Base-by-base conservation (phyloP, 1,140 invertebrate species). In the Branchinecta lynchi region DNA sequence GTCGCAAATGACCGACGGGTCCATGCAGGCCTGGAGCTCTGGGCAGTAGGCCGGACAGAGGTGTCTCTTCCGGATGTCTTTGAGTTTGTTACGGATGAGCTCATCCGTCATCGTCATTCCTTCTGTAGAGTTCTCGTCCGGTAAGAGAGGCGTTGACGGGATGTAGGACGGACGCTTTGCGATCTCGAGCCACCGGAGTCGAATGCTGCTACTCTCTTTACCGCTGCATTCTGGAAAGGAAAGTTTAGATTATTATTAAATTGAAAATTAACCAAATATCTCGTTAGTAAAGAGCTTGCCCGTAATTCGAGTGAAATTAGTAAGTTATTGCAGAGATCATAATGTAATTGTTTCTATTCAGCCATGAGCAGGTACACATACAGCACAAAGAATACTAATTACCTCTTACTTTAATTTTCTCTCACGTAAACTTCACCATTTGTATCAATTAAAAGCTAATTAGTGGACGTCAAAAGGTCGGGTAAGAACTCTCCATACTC, bases 1-100 rank as follows among this genome's bases (percentile, higher is more conserved):
- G 75, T 94, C 90, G 76, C 92, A 94, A 89, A 90, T 93, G 8
- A 94, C 82, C n/a, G 86, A 86, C 0, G 86, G 82, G 74, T 90
- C 89, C 74, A 94, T 92, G 78, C 92, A 94, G 6, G 90, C 90
- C 75, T 90, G 87, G 70, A 94, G 76, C 70, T 92, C 90, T 0
- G 89, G 86, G 77, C 92, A 94, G 43, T 86, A 84, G 75, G 89
- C 86, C 71, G 84, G 82, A 74, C 90, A 93, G 72, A 90, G 86
- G 17, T 60, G 3, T 15, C 17, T 60, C 17, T 60, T 60, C 6
- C 17, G 12, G 12, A 60, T 60, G 12, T 60, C 51, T 60, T 60
- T 60, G 12, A 60, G 17, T 60, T 60, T 60, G 17, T 60, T 60
- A 12, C 51, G 12, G 12, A 60, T 60, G 17, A 60, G 12, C 2